A percentile compares a stretch with the other conserved stretches of the same genome.
These are phyloP conservation scores for Characodon lateralis DNA, from an alignment of 2,797 vertebrate species.

Conservation along the genomic window DNA sequence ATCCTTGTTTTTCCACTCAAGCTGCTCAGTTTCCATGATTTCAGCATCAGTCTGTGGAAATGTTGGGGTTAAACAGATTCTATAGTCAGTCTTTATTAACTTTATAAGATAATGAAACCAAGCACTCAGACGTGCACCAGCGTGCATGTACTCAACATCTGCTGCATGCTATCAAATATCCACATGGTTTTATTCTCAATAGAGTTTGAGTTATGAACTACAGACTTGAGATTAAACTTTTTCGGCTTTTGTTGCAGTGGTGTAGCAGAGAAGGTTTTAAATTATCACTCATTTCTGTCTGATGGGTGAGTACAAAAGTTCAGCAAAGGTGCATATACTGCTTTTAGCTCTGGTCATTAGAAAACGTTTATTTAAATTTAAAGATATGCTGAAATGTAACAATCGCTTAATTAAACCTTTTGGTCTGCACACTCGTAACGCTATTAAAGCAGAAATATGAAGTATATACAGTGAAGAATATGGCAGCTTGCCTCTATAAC, in stretches of 20 bases:
- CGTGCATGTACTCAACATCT: background rate
- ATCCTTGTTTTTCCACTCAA: constrained; percentile 2
- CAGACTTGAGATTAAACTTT: constrained; percentile 13
- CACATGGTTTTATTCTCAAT: constrained; percentile 6
- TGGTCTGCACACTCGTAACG: background rate
- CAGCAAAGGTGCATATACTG: background rate
- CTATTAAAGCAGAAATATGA: background rate
- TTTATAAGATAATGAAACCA: constrained; percentile 22
- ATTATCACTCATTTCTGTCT: constrained; percentile 6
- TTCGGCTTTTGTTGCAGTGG: background rate
- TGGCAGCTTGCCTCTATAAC: no score
- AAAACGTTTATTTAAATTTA: background rate
- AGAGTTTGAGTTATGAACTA: constrained; percentile 10
- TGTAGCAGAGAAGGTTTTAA: constrained; percentile 1
- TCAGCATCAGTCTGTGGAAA: background rate
- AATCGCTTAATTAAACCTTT: background rate
- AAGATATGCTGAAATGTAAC: background rate
- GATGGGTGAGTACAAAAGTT: background rate
- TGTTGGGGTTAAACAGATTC: constrained; percentile 5
- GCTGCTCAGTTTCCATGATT: constrained; percentile 3
- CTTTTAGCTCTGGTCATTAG: background rate
- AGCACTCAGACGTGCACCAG: constrained; percentile 11
- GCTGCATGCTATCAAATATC: background rate
- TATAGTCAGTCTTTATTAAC: background rate
- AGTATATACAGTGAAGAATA: background rate